Base-by-base conservation (phyloP, 2,888 invertebrate species). In the Ceriagrion tenellum region DNA sequence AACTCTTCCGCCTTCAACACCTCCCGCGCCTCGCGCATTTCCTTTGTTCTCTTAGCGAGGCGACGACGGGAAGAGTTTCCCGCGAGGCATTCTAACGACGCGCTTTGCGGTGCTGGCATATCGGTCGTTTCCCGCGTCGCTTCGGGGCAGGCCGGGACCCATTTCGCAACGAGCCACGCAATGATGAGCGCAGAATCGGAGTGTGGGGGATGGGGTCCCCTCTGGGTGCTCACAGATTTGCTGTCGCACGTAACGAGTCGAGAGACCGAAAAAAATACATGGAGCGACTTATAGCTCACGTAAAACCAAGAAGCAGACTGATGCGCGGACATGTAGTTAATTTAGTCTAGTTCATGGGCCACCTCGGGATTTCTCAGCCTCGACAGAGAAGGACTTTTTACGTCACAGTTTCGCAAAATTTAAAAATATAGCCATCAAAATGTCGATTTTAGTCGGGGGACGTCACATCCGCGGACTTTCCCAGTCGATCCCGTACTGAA, bases 51-150 rank as follows among this genome's bases (percentile, higher is more conserved):
- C 81, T 69, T n/a, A 20, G 35, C 81, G 81, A 81, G 30, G 35
- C 81, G 69, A 69, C 16, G 69, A 26, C 69, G 69, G 18, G 59
- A 8, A n/a, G 35, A 30, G 81, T 81, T 81, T 35, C 26, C 35
- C 81, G 59, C 81, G 81, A 81, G 16, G 81, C 30, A 81, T 81
- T 81, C 81, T 35, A 81, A 81, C 81, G 81, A 81, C 81, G 81
- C 81, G 81, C 81, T 26, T 81, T 35, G 26, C 81, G 81, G 81
- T 35, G 30, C 26, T 81, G 81, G 81, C 81, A 81, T 35, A 81
- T 81, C 26, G 35, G 81, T 81, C 35, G 81, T 2, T 30, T 35
- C 35, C 35, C 35, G 35, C 12, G n/a, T 0, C 35, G 16, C 30
- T 18, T 30, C 23, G 69, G 26, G n/a, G 47, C 47, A 4, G 47